Conservation (phyloP, 2,113 vertebrate species). For the Dicentrarchus labrax region DNA sequence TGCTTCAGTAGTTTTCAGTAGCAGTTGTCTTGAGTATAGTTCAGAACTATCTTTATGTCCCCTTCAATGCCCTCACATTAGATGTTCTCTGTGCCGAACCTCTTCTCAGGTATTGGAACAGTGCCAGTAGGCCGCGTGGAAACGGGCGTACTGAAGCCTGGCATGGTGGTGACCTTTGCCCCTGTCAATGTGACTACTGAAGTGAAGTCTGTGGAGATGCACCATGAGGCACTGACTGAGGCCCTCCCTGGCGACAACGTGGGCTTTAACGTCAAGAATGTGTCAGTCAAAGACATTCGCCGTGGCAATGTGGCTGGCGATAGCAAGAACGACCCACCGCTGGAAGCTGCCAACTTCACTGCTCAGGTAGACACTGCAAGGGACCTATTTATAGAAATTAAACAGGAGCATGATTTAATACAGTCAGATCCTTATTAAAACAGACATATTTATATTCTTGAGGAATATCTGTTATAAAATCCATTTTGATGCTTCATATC, state of each 20-base stretch:
- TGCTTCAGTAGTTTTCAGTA: too few species aligned
- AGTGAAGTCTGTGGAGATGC: conserved; percentile 98
- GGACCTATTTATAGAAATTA: background rate
- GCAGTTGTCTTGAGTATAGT: background rate
- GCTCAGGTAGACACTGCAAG: conserved; percentile 88
- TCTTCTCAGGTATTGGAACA: conserved; percentile 92
- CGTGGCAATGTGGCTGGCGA: conserved; percentile 97
- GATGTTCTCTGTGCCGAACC: background rate
- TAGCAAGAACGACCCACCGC: conserved; percentile 96
- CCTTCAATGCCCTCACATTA: background rate
- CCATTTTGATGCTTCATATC: background rate
- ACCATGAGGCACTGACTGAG: conserved; percentile 92
- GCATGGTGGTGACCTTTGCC: conserved; percentile 97
- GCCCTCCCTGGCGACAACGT: conserved; percentile 95
- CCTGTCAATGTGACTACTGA: conserved; percentile 97
- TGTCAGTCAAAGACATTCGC: conserved; percentile 96
- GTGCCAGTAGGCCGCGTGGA: conserved; percentile 97
- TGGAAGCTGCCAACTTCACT: conserved; percentile 95
- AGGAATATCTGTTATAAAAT: background rate
- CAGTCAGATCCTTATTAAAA: background rate
- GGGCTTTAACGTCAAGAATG: conserved; percentile 96
- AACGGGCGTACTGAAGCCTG: conserved; percentile 93
- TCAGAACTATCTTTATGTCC: background rate
- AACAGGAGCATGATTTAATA: background rate
- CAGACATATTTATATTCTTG: conserved; percentile 11